Percentiles rank a stretch among this genome's conserved stretches.
Conservation (phyloP, 2,113 vertebrate genomes). For the Chaetops frenatus region DNA sequence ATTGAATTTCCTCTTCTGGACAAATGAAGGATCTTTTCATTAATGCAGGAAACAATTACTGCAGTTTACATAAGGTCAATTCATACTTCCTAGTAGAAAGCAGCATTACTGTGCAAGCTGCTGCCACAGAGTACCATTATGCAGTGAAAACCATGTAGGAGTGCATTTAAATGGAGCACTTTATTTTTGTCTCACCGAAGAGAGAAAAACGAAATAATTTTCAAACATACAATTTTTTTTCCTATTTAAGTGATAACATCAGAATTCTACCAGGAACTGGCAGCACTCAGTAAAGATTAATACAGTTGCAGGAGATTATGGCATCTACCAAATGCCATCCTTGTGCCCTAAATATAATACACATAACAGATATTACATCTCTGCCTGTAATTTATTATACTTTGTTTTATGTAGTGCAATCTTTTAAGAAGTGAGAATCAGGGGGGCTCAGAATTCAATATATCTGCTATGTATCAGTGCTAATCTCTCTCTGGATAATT, state of each 20-base stretch:
- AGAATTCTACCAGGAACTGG: neutral
- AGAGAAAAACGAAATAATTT: neutral
- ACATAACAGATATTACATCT: neutral
- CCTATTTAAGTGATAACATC: neutral
- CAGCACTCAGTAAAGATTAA: neutral
- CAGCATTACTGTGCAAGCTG: slow-evolving; percentile 11
- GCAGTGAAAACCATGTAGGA: neutral
- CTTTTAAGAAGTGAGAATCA: neutral
- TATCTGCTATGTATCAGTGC: neutral
- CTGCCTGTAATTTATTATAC: neutral
- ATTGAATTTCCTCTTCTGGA: slow-evolving; percentile 27
- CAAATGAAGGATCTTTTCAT: slow-evolving; percentile 43
- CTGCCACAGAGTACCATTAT: slow-evolving; percentile 8
- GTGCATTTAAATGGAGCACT: neutral
- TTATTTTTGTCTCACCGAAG: neutral
- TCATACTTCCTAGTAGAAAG: slow-evolving; percentile 34
- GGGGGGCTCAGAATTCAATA: neutral
- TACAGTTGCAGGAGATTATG: neutral
- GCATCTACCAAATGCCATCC: neutral
- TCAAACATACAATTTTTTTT: neutral
- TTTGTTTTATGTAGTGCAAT: neutral
- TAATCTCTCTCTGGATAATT: neutral
- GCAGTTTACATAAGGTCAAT: slow-evolving; percentile 48
- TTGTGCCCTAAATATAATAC: neutral
- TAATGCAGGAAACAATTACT: slow-evolving; percentile 23